Evolutionary conservation across 2,888 invertebrate genomes (phyloP).

Genomic region (Amphipoea oculea): DNA sequence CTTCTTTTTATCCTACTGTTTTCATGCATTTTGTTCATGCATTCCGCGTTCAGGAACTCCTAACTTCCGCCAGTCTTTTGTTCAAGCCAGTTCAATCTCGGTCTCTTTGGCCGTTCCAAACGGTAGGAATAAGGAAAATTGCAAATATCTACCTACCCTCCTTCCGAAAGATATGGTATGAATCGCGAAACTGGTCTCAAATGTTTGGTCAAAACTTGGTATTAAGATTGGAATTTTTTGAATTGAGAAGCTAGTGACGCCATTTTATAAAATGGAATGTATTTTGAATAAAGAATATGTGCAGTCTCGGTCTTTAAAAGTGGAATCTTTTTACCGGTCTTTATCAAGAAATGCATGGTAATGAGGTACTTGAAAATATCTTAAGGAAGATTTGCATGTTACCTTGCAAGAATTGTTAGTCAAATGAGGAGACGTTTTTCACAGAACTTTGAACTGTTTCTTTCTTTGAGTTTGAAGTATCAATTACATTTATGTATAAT

Average conservation of each 20-base stretch:
- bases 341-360: slow-evolving; percentile 26
- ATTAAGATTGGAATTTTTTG: neutral
- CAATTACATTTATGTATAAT: neutral
- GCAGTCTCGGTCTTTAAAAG: neutral
- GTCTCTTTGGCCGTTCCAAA: slow-evolving; percentile 41
- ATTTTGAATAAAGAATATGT: slow-evolving; percentile 24
- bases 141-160: slow-evolving; percentile 14
- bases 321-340: neutral
- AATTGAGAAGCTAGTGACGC: neutral
- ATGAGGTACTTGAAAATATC: slow-evolving; percentile 33
- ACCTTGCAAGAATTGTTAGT: slow-evolving; percentile 30
- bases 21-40: slow-evolving; percentile 58
- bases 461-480: neutral
- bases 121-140: slow-evolving; percentile 22
- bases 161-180: slow-evolving; percentile 25
- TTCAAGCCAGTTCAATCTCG: slow-evolving; percentile 55
- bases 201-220: slow-evolving; percentile 6
- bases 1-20: slow-evolving; percentile 36
- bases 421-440: slow-evolving; percentile 15
- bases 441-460: neutral
- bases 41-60: slow-evolving; percentile 48
- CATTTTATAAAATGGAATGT: neutral
- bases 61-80: slow-evolving; percentile 54
- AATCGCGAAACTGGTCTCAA: slow-evolving; percentile 3
- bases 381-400: slow-evolving; percentile 36